Evolutionary conservation across 2,888 invertebrate genomes (phyloP).

Genomic region (Phorcus lineatus): DNA sequence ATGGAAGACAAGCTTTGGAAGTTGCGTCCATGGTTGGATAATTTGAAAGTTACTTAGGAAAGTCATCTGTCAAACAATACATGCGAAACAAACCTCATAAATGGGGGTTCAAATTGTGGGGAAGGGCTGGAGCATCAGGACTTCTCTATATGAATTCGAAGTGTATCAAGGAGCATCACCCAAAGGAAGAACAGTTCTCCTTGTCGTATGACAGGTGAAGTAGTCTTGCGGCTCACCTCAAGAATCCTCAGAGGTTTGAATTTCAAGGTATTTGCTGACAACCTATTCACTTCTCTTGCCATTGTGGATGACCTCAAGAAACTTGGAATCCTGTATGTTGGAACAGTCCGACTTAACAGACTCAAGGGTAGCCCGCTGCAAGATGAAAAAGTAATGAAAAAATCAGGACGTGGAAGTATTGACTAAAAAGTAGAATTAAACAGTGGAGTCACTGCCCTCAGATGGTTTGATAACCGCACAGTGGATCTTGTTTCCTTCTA

Average conservation of each 20-base stretch:
- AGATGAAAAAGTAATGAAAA: conserved; percentile 45
- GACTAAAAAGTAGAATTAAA: conserved; percentile 36
- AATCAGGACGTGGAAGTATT: conserved; percentile 37
- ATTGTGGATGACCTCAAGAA: conserved; percentile 29
- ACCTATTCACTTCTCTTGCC: conserved; percentile 30
- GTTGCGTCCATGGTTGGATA: too few species aligned
- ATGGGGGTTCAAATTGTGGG: too few species aligned
- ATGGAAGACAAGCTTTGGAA: too few species aligned
- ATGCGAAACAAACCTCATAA: too few species aligned
- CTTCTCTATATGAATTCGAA: too few species aligned
- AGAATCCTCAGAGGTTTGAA: conserved; percentile 29
- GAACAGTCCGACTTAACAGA: conserved; percentile 33
- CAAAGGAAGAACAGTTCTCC: too few species aligned
- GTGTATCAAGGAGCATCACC: too few species aligned
- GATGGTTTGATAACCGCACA: conserved; percentile 47
- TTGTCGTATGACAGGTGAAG: conserved; percentile 31
- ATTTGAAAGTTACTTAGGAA: too few species aligned
- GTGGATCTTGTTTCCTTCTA: conserved; percentile 44
- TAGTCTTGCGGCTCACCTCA: conserved; percentile 29
- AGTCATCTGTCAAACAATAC: too few species aligned
- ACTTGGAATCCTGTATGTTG: conserved; percentile 29
- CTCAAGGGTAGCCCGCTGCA: conserved; percentile 35
- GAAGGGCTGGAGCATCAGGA: too few species aligned
- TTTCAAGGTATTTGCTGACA: conserved; percentile 40
- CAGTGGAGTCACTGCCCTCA: conserved; percentile 33